These are phyloP conservation scores for Hydrotaea diabolus DNA, from an alignment of 2,888 invertebrate species.

Conservation along the genomic window DNA sequence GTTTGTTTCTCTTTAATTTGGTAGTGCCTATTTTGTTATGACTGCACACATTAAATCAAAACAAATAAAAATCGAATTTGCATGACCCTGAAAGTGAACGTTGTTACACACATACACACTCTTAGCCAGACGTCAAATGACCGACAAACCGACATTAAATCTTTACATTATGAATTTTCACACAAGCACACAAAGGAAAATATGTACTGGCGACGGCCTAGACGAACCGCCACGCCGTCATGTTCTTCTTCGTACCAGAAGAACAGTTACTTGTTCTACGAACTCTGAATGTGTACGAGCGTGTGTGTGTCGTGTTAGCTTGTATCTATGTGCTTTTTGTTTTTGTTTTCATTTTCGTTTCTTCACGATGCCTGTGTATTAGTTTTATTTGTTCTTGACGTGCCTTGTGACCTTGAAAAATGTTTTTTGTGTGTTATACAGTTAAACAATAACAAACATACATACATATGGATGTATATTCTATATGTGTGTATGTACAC, in stretches of 20 bases:
- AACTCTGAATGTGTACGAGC: not conserved
- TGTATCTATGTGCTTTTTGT: not conserved
- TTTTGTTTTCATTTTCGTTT: slow-evolving; percentile 31
- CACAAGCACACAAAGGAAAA: slow-evolving; percentile 36
- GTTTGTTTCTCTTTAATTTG: too few species aligned
- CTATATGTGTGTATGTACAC: not conserved
- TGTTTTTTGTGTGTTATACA: slow-evolving; percentile 49
- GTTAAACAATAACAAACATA: slow-evolving; percentile 47
- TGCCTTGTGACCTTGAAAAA: slow-evolving; percentile 65
- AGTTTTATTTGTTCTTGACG: slow-evolving; percentile 51
- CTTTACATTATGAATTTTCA: slow-evolving; percentile 57
- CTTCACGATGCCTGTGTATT: slow-evolving; percentile 18
- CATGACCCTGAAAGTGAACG: slow-evolving; percentile 77
- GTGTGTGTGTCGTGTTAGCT: not conserved
- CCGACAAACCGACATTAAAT: slow-evolving; percentile 65
- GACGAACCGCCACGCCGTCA: not conserved
- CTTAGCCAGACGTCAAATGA: slow-evolving; percentile 42
- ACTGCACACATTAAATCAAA: slow-evolving; percentile 18
- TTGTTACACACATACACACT: slow-evolving; percentile 22
- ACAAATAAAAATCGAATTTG: slow-evolving; percentile 76
- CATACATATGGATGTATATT: not conserved
- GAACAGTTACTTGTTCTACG: slow-evolving; percentile 17
- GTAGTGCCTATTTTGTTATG: not conserved
- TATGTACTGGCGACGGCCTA: not conserved
- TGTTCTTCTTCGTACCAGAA: not conserved